These are phyloP conservation scores for Spodoptera exigua DNA, from an alignment of 2,888 invertebrate species.

Conservation along the genomic window DNA sequence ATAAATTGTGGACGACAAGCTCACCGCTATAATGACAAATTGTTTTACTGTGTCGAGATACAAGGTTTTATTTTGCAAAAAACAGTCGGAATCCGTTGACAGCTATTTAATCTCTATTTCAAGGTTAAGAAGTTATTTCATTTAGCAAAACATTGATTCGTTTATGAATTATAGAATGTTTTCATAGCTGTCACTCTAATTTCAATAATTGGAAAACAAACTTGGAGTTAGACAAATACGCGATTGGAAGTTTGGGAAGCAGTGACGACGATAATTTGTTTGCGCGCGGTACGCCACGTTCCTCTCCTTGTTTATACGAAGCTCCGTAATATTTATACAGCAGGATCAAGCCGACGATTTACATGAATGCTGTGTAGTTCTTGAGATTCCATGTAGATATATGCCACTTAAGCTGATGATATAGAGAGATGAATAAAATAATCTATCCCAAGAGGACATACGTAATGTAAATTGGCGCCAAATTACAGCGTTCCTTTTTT, in stretches of 20 bases:
- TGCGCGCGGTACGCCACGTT: slow-evolving; percentile 64
- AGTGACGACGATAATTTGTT: slow-evolving; percentile 78
- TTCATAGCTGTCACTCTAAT: slow-evolving; percentile 46
- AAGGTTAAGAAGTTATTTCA: not conserved
- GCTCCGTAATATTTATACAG: slow-evolving; percentile 79
- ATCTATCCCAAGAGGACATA: not conserved
- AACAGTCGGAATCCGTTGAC: too few species aligned
- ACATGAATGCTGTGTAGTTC: slow-evolving; percentile 64
- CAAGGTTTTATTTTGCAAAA: not conserved
- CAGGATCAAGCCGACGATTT: slow-evolving; percentile 74
- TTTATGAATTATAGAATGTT: slow-evolving; percentile 9
- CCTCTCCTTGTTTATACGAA: slow-evolving; percentile 68
- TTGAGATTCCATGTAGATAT: slow-evolving; percentile 69
- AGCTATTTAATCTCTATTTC: too few species aligned
- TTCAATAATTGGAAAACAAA: slow-evolving; percentile 63
- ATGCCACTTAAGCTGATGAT: slow-evolving; percentile 14
- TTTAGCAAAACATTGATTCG: slow-evolving; percentile 1
- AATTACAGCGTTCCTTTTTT: not conserved
- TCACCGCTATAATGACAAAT: slow-evolving; percentile 9
- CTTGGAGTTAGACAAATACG: slow-evolving; percentile 63
- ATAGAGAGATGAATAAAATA: slow-evolving; percentile 4
- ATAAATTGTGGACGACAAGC: slow-evolving; percentile 9
- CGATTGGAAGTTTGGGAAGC: slow-evolving; percentile 75
- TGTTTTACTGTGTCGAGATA: slow-evolving; percentile 3
- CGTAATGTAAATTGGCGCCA: not conserved